A percentile compares a stretch with the other conserved stretches of the same genome.
Evolutionary conservation across 2,797 vertebrate genomes (phyloP).

Genomic region (Phyllotis vaccarum): DNA sequence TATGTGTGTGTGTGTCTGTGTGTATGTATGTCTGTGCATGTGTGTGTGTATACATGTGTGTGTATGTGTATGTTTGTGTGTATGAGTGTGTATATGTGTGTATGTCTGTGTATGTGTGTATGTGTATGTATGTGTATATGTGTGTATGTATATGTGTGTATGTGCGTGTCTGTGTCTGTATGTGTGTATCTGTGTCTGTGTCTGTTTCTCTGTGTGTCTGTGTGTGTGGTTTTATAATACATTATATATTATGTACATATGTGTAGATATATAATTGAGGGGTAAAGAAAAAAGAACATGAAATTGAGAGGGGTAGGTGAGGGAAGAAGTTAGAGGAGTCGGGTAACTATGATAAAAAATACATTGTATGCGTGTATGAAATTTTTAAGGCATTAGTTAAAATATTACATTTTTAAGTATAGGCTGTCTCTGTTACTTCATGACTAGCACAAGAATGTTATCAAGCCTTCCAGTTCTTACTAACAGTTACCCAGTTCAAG

Average conservation of each 20-base stretch:
- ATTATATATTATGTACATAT: neutral
- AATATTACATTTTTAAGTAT: neutral
- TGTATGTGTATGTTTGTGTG: no score
- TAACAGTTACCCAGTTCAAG: conserved; percentile 3
- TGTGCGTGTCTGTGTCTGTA: no score
- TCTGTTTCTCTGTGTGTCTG: no score
- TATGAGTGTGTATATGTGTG: no score
- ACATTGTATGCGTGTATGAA: neutral
- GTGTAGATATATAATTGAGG: neutral
- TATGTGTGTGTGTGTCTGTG: no score
- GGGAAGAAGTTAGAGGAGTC: neutral
- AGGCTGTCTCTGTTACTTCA: neutral
- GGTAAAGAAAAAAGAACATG: neutral
- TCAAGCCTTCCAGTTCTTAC: neutral
- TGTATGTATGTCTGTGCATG: no score
- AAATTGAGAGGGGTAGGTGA: neutral
- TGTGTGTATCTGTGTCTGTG: no score
- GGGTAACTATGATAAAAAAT: neutral
- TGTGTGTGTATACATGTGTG: no score
- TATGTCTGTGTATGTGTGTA: no score
- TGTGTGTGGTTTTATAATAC: neutral
- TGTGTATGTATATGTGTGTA: neutral
- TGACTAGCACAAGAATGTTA: neutral
- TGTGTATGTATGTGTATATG: no score
- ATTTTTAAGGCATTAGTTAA: neutral